Percentiles rank a stretch among this genome's conserved stretches.
phyloP scores from a whole-genome alignment of 2,888 invertebrate species.

The Parnassius apollo region DNA sequence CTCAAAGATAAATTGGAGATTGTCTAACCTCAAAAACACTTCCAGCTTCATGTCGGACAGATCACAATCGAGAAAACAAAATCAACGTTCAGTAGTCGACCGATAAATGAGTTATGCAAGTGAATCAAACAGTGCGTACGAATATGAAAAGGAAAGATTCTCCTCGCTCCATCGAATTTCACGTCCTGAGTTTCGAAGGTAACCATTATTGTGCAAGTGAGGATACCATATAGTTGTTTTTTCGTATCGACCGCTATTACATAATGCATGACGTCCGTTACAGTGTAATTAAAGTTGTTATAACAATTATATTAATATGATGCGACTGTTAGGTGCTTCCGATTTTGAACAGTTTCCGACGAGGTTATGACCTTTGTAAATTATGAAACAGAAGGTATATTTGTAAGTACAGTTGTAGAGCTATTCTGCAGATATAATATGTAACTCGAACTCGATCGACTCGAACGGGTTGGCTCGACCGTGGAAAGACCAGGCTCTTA shows the following conservation, averaged over 20 bases:
- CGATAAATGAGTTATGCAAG: constrained; percentile 12
- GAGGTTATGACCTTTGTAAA: no score
- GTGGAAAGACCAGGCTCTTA: no score
- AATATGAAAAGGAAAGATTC: neutral
- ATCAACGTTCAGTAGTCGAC: constrained; percentile 22
- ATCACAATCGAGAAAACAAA: constrained; percentile 5
- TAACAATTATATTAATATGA: no score
- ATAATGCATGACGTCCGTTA: constrained; percentile 12
- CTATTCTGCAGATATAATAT: no score
- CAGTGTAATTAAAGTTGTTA: neutral
- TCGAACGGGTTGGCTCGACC: no score
- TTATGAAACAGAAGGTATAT: no score
- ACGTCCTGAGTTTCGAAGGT: constrained; percentile 26
- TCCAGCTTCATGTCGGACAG: constrained; percentile 7
- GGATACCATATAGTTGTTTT: constrained; percentile 2
- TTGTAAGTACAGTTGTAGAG: no score
- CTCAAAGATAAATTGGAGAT: neutral
- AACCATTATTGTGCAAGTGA: constrained; percentile 15
- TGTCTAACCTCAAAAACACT: constrained; percentile 15
- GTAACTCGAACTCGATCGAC: no score
- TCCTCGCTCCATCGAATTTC: constrained; percentile 24
- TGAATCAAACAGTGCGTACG: neutral
- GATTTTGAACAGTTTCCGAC: no score
- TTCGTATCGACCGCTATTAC: constrained; percentile 11
- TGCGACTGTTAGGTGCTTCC: no score